A percentile compares a stretch with the other conserved stretches of the same genome.
Conservation (phyloP, 1,140 invertebrate genomes). For the Rhagoletis zephyria region DNA sequence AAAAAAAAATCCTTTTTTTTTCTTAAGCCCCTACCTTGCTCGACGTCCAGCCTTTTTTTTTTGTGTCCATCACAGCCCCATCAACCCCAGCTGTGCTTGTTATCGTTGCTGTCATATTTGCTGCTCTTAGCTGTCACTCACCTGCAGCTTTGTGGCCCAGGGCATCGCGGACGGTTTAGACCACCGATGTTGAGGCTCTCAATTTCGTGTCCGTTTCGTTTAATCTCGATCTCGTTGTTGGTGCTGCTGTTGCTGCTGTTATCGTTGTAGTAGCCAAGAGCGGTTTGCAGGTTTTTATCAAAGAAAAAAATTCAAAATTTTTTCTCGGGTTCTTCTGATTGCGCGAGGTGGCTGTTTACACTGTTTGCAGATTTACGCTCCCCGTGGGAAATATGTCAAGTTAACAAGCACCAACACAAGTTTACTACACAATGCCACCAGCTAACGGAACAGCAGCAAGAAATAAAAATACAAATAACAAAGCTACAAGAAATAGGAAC, state of each 20-base stretch:
- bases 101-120: constrained; percentile 43
- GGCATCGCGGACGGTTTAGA: not conserved
- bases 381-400: constrained; percentile 53
- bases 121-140: constrained; percentile 38
- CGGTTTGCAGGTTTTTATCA: not conserved
- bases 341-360: not conserved
- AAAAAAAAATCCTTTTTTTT: too few relatives aligned
- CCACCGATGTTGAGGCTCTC: not conserved
- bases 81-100: constrained; percentile 17
- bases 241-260: not conserved
- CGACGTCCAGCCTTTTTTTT: not conserved
- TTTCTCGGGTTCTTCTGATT: not conserved
- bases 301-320: not conserved
- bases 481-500: not conserved
- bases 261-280: not conserved
- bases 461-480: not conserved
- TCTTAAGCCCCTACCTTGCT: too few relatives aligned
- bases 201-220: constrained; percentile 16
- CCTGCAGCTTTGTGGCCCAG: constrained; percentile 35
- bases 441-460: not conserved
- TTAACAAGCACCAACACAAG: constrained; percentile 13
- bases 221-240: constrained; percentile 19
- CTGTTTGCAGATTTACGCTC: constrained; percentile 34
- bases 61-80: not conserved
- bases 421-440: not conserved